phyloP scores from a whole-genome alignment of 1,140 invertebrate genomes.

The Stegodyphus dumicola region DNA sequence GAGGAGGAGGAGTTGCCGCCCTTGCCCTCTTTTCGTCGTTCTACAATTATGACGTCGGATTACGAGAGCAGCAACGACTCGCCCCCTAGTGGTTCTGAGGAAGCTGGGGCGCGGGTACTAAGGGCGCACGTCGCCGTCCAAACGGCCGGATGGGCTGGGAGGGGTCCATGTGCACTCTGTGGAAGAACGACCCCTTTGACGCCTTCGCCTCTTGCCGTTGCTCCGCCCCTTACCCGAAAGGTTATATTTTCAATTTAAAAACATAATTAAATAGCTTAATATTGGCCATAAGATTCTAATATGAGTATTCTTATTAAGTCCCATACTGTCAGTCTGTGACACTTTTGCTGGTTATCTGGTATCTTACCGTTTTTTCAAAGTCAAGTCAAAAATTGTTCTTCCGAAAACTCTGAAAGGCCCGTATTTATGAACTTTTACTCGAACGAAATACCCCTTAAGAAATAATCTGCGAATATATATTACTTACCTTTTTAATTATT shows the following conservation, averaged over 20 bases:
- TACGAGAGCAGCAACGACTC: constrained; percentile 71
- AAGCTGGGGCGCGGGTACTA: constrained; percentile 32
- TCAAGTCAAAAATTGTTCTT: too few relatives aligned
- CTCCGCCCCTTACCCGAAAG: not conserved
- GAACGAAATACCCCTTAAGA: too few relatives aligned
- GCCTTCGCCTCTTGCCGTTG: constrained; percentile 42
- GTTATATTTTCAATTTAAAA: not conserved
- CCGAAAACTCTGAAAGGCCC: too few relatives aligned
- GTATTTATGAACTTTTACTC: too few relatives aligned
- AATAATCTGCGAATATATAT: too few relatives aligned
- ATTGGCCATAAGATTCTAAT: too few relatives aligned
- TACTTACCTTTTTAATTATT: too few relatives aligned
- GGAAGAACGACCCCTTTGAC: constrained; percentile 26
- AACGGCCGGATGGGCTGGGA: not conserved
- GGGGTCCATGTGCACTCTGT: constrained; percentile 44
- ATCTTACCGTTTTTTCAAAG: too few relatives aligned
- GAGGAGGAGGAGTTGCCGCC: constrained; percentile 28
- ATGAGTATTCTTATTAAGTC: too few relatives aligned
- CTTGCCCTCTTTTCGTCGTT: constrained; percentile 59
- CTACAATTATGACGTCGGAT: constrained; percentile 68
- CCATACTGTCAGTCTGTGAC: too few relatives aligned
- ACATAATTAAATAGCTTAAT: too few relatives aligned
- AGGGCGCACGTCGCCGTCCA: constrained; percentile 43
- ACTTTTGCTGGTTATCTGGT: too few relatives aligned
- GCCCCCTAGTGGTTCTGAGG: constrained; percentile 67